Percentiles rank a stretch among this genome's conserved stretches.
Conservation (phyloP, 1,140 invertebrate species). For the Atta texana region DNA sequence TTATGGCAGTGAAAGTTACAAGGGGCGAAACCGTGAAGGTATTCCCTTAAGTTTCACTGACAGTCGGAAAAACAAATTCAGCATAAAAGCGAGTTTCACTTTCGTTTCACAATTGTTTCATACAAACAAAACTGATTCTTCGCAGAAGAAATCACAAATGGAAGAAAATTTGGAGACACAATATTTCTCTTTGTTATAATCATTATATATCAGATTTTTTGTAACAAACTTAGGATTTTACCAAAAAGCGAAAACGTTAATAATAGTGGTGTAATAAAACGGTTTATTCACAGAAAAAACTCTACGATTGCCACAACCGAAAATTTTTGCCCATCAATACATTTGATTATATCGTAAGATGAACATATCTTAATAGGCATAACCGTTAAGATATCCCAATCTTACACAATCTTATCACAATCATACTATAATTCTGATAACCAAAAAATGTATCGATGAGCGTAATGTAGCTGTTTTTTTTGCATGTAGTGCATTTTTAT, state of each 20-base stretch:
- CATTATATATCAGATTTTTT: slow-evolving; percentile 15
- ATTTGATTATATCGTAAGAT: too few relatives aligned
- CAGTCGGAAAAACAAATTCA: slow-evolving; percentile 81
- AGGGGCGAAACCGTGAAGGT: slow-evolving; percentile 78
- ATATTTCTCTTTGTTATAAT: background rate
- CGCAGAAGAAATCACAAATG: slow-evolving; percentile 56
- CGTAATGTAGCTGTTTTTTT: too few relatives aligned
- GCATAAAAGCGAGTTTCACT: slow-evolving; percentile 82
- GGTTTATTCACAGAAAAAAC: background rate
- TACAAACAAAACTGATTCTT: slow-evolving; percentile 32
- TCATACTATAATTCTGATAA: too few relatives aligned
- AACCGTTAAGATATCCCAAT: too few relatives aligned
- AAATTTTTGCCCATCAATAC: too few relatives aligned
- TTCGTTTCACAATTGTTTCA: slow-evolving; percentile 68
- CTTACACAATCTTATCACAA: too few relatives aligned
- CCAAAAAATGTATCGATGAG: too few relatives aligned
- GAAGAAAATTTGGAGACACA: slow-evolving; percentile 66
- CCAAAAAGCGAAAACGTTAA: background rate
- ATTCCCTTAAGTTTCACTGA: slow-evolving; percentile 77
- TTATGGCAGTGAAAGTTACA: slow-evolving; percentile 85
- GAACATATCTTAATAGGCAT: too few relatives aligned
- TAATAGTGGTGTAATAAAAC: background rate
- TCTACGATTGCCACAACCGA: too few relatives aligned
- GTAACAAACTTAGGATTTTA: background rate
- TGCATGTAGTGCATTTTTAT: too few relatives aligned